Evolutionary conservation across 2,113 vertebrate species (phyloP).

Genomic region (Mohoua ochrocephala): DNA sequence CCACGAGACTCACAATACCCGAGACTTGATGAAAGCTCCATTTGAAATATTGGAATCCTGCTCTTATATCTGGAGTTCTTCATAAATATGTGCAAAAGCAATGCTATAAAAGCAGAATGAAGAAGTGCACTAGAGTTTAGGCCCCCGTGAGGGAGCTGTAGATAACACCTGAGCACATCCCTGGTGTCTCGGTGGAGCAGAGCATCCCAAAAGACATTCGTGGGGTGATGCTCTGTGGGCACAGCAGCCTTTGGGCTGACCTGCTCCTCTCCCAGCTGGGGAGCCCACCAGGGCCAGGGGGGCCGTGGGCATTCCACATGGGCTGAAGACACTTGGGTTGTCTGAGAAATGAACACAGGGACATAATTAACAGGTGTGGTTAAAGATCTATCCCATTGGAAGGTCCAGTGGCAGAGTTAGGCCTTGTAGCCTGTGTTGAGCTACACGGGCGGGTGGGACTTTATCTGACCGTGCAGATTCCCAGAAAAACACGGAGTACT

Average conservation of each 20-base stretch:
- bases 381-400: rapidly evolving
- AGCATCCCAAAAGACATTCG: background rate
- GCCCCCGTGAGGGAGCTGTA: background rate
- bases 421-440: background rate
- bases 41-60: background rate
- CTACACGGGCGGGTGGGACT: background rate
- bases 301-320: rapidly evolving
- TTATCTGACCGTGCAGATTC: background rate
- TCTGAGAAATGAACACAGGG: background rate
- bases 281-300: background rate
- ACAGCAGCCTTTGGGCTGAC: background rate
- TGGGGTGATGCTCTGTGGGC: background rate
- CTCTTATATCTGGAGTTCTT: background rate
- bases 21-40: background rate
- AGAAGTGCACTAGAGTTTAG: background rate
- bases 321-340: background rate
- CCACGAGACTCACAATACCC: background rate
- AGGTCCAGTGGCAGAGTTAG: background rate
- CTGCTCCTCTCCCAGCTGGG: background rate
- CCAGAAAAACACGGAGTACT: background rate
- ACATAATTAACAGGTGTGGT: background rate
- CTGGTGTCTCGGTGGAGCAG: background rate
- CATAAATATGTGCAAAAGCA: background rate
- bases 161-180: background rate
- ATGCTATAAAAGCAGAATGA: background rate